Conservation (phyloP, 1,140 invertebrate genomes). For the Thrips palmi region DNA sequence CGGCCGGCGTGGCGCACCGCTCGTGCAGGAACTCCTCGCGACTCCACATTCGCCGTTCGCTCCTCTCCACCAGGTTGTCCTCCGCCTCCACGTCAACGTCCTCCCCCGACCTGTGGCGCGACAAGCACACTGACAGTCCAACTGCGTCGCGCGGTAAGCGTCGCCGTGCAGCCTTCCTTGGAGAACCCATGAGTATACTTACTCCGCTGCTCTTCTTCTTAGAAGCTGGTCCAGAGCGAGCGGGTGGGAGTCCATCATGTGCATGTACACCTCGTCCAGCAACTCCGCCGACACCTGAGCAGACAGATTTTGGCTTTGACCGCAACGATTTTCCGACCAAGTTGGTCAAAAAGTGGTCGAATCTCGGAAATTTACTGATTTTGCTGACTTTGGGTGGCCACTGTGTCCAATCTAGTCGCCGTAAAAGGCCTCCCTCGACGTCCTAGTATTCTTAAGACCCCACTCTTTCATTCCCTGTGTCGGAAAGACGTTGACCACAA, state of each 20-base stretch:
- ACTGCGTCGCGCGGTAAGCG: conserved; percentile 23
- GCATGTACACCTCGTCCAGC: conserved; percentile 65
- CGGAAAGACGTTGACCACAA: too few relatives aligned
- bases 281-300: conserved; percentile 51
- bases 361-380: too few relatives aligned
- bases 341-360: too few relatives aligned
- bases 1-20: too few relatives aligned
- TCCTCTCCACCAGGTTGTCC: conserved; percentile 6
- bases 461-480: too few relatives aligned
- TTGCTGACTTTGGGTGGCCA: too few relatives aligned
- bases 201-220: conserved; percentile 32
- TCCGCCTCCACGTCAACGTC: neutral
- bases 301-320: too few relatives aligned
- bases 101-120: conserved; percentile 19
- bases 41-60: conserved; percentile 36
- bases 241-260: conserved; percentile 66
- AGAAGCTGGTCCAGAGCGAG: conserved; percentile 52
- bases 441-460: too few relatives aligned
- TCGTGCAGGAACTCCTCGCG: conserved; percentile 53
- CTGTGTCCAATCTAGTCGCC: too few relatives aligned
- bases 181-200: conserved; percentile 21
- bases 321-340: too few relatives aligned
- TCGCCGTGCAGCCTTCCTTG: conserved; percentile 6
- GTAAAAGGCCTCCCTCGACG: too few relatives aligned
- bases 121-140: conserved; percentile 21